Conservation (phyloP, 1,140 invertebrate genomes). For the Drosophila mauritiana region DNA sequence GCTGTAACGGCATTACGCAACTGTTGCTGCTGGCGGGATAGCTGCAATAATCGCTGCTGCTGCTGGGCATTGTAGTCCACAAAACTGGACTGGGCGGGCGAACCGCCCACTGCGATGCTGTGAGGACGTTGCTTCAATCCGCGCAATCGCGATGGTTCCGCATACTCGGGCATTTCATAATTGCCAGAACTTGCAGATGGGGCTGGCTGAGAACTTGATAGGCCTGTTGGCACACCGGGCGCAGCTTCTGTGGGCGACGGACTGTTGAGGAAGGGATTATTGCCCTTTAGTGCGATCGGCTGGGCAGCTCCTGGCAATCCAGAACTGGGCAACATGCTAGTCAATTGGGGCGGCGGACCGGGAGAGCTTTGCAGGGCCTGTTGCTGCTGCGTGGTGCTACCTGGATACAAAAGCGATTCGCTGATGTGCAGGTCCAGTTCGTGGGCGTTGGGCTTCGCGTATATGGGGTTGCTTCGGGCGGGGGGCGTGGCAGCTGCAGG, state of each 20-base stretch:
- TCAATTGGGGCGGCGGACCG: constrained; percentile 71
- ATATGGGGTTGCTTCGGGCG: constrained; percentile 53
- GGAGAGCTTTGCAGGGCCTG: constrained; percentile 63
- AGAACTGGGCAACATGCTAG: constrained; percentile 63
- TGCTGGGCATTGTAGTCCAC: constrained; percentile 77
- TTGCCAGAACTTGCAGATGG: constrained; percentile 24
- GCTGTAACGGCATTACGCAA: constrained; percentile 70
- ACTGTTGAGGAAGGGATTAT: constrained; percentile 80
- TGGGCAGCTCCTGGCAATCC: constrained; percentile 68
- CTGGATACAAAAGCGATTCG: constrained; percentile 70
- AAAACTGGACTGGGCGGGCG: constrained; percentile 53
- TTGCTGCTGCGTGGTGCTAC: constrained; percentile 60
- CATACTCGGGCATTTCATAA: constrained; percentile 80
- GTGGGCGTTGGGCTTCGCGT: constrained; percentile 63
- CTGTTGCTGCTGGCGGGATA: constrained; percentile 78
- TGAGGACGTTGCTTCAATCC: constrained; percentile 78
- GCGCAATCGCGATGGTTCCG: constrained; percentile 74
- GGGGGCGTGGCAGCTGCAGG: constrained; percentile 74
- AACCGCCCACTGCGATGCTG: constrained; percentile 69
- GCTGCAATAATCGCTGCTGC: constrained; percentile 76
- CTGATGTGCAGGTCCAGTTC: constrained; percentile 76
- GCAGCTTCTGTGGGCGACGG: constrained; percentile 72
- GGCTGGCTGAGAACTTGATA: constrained; percentile 10
- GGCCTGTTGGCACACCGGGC: constrained; percentile 20
- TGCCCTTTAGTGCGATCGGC: constrained; percentile 77